Conservation (phyloP, 2,113 vertebrate genomes). For the Ibidorhyncha struthersii region DNA sequence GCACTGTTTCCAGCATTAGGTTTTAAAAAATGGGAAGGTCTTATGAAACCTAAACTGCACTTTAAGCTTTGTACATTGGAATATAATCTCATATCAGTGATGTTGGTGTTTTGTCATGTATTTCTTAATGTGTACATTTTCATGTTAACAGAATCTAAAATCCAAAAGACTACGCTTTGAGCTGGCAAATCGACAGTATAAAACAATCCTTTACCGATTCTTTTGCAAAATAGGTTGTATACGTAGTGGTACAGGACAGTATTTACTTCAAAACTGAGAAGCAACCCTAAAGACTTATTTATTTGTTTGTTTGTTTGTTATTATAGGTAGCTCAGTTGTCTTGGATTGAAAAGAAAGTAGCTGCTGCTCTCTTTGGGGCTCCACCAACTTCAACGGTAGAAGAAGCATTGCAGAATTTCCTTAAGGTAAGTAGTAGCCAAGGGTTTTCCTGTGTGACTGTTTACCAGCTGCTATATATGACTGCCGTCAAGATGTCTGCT, state of each 20-base stretch:
- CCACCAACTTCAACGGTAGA: conserved; percentile 88
- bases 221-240: neutral
- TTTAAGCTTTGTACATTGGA: neutral
- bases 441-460: neutral
- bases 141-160: neutral
- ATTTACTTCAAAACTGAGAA: neutral
- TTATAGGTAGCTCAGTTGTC: conserved; percentile 89
- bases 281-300: neutral
- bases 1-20: neutral
- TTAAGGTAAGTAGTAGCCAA: conserved; percentile 80
- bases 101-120: neutral
- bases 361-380: conserved; percentile 88
- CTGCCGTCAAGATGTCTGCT: neutral
- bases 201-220: neutral
- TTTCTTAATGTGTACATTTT: neutral
- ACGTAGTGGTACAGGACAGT: neutral
- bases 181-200: neutral
- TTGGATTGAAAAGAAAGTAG: conserved; percentile 96
- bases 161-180: neutral
- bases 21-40: neutral
- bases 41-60: neutral
- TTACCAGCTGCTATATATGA: neutral
- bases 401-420: conserved; percentile 89
- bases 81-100: neutral
- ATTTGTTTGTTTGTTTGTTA: neutral